Conservation (phyloP, 2,797 vertebrate genomes). For the Crypturellus tataupa region DNA sequence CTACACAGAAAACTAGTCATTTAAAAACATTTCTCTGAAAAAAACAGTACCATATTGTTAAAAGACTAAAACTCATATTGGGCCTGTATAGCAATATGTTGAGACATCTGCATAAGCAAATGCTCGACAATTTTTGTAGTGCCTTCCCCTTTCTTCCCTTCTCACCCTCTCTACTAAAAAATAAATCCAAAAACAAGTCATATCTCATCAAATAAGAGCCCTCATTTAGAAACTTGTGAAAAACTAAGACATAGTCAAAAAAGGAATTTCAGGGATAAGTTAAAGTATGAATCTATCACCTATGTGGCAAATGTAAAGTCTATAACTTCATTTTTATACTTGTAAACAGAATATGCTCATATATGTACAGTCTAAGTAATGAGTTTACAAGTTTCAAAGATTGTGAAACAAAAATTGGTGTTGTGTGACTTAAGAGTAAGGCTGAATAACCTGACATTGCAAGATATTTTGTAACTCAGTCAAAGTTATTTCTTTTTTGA, state of each 20-base stretch:
- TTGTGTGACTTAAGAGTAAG: background rate
- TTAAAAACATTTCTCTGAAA: background rate
- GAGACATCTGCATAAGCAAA: conserved; percentile 52
- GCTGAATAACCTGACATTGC: background rate
- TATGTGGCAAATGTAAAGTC: background rate
- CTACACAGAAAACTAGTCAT: background rate
- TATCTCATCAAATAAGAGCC: conserved; percentile 3
- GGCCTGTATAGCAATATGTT: conserved; percentile 47
- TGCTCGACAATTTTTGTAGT: conserved; percentile 12
- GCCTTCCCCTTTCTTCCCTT: background rate
- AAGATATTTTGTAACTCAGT: background rate
- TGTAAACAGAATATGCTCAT: background rate
- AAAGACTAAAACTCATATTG: conserved; percentile 4
- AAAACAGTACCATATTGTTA: background rate
- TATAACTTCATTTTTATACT: background rate
- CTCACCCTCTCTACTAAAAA: no score
- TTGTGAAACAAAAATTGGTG: background rate
- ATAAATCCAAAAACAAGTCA: conserved; percentile 7
- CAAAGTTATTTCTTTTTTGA: background rate
- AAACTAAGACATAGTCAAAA: background rate
- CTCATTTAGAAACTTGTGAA: background rate
- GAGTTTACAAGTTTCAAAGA: background rate
- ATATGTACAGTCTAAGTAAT: background rate
- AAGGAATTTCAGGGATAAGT: conserved; percentile 14
- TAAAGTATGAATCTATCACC: background rate